Evolutionary conservation across 2,888 invertebrate species (phyloP).

Genomic region (Aporophyla nigra): DNA sequence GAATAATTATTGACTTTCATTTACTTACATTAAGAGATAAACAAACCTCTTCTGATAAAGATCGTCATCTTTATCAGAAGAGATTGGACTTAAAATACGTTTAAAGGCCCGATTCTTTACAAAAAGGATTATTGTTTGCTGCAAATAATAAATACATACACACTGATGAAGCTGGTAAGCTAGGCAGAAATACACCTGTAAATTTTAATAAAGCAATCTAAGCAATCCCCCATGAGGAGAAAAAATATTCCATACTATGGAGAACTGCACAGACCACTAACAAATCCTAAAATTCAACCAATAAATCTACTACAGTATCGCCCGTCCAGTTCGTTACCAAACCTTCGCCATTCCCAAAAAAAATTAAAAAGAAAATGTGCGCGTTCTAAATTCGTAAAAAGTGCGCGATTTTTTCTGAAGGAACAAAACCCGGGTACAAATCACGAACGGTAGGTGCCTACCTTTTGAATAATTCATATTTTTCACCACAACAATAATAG

Average conservation of each 20-base stretch:
- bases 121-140: too few relatives aligned
- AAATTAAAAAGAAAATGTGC: slow-evolving; percentile 54
- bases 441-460: slow-evolving; percentile 72
- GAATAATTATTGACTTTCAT: not conserved
- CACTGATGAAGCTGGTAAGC: too few relatives aligned
- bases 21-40: not conserved
- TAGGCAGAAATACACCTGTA: too few relatives aligned
- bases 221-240: not conserved
- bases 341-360: slow-evolving; percentile 45
- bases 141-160: too few relatives aligned
- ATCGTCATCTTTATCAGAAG: too few relatives aligned
- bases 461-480: slow-evolving; percentile 86
- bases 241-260: not conserved
- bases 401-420: slow-evolving; percentile 65
- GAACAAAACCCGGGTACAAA: slow-evolving; percentile 82
- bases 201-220: too few relatives aligned
- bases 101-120: too few relatives aligned
- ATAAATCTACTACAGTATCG: slow-evolving; percentile 47
- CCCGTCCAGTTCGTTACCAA: slow-evolving; percentile 54
- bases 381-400: slow-evolving; percentile 66
- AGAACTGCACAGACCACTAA: not conserved
- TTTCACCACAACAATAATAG: slow-evolving; percentile 82
- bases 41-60: not conserved
- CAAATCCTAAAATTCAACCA: slow-evolving; percentile 11
- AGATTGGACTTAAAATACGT: too few relatives aligned